Evolutionary conservation across 2,888 invertebrate genomes (phyloP), one percentile per base, ranked within the genome.

Genomic region (Dicycla oo): DNA sequence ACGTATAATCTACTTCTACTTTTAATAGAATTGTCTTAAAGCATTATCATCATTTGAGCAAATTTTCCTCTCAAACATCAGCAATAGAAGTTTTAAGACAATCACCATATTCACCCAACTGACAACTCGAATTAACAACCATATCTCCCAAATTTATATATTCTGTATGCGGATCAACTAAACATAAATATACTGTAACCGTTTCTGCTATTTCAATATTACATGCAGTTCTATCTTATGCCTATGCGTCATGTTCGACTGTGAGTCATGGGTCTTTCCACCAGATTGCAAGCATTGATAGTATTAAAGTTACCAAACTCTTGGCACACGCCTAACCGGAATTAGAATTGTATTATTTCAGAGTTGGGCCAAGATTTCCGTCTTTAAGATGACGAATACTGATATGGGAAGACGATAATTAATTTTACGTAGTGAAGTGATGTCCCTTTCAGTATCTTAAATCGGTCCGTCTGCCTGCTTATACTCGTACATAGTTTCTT

Each of bases 301-400:
- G 10, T 34, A 47, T 30, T 11, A 56, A 26, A 20, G 18, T 82
- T 72, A 61, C 53, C 53, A 30, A 79, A 83, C 23, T 57, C 23
- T 82, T 82, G 51, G 73, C 67, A 43, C 30, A 73, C 8, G 34
- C 11, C 20, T 4, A 73, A 61, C 67, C 80, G 73, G 80, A 82
- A 23, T 79, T 23, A 26, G 54, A 71, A 58, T 67, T 13, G 11
- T 58, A 7, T 34, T 62, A 40, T 57, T 70, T 57, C 2, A 13
- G 10, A 63, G 40, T 26, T 26, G 5, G 47, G 7, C 20, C 8
- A 13, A 69, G 51, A 47, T 47, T 53, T 20, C 40, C n/a, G 11
- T 30, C n/a, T 51, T 47, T 43, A 1, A 68, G 34, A 76, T 49
- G 13, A 23, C 8, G n/a, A 43, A 49, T 73, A 10, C 7, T 15